phyloP scores from a whole-genome alignment of 2,888 invertebrate genomes.

The Tubulanus polymorphus region DNA sequence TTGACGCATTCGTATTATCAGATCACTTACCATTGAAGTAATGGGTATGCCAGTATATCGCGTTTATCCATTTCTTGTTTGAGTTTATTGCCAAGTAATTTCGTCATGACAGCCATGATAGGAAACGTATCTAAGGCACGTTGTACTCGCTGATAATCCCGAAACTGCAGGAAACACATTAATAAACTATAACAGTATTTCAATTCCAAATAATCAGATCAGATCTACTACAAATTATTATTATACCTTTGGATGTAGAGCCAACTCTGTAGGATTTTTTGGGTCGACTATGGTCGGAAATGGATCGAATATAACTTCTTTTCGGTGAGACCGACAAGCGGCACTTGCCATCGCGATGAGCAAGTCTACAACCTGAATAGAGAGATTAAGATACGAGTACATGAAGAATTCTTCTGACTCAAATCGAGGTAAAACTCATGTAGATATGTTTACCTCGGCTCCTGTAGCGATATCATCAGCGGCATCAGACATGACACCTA shows the following conservation, averaged over 20 bases:
- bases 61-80: conserved; percentile 28
- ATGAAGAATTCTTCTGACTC: background rate
- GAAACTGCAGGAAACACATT: too few relatives aligned
- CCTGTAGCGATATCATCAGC: conserved; percentile 40
- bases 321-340: conserved; percentile 31
- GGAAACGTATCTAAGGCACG: conserved; percentile 26
- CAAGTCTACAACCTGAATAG: conserved; percentile 38
- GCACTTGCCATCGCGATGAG: conserved; percentile 41
- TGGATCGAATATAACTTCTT: conserved; percentile 37
- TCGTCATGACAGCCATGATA: conserved; percentile 29
- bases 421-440: background rate
- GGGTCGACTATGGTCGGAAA: conserved; percentile 46
- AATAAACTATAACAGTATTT: too few relatives aligned
- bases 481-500: conserved; percentile 45
- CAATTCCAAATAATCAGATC: too few relatives aligned
- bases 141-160: conserved; percentile 27
- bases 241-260: conserved; percentile 36
- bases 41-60: conserved; percentile 35
- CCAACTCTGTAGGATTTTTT: conserved; percentile 26
- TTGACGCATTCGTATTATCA: background rate
- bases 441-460: conserved; percentile 27
- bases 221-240: background rate
- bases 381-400: background rate
- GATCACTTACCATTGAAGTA: conserved; percentile 38
- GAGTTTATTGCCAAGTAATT: conserved; percentile 22